Evolutionary conservation across 2,113 vertebrate species (phyloP).

Genomic region (Oncorhynchus tshawytscha): DNA sequence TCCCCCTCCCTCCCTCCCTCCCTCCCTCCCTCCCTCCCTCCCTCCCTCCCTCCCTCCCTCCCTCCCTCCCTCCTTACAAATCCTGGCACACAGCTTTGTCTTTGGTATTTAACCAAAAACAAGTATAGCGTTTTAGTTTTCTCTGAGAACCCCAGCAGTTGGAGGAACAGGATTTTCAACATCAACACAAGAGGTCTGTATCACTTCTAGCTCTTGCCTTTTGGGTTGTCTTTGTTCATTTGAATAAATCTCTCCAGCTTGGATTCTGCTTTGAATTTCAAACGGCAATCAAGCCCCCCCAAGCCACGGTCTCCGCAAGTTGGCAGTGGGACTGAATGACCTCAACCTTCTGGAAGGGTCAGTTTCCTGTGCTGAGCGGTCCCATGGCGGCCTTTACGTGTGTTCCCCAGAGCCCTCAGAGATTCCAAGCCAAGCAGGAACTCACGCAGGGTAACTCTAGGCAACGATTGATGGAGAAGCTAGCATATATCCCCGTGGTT

Average conservation of each 20-base stretch:
- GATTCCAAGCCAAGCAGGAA: constrained; percentile 36
- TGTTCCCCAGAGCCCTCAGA: constrained; percentile 25
- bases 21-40: neutral
- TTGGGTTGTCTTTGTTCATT: neutral
- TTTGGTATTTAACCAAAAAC: constrained; percentile 45
- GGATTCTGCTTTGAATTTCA: constrained; percentile 43
- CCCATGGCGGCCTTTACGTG: constrained; percentile 37
- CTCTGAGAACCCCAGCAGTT: constrained; percentile 26
- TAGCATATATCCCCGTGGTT: constrained; percentile 15
- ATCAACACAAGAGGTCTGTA: constrained; percentile 16
- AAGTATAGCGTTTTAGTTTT: constrained; percentile 43
- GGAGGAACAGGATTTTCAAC: constrained; percentile 30
- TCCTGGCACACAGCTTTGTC: constrained; percentile 40
- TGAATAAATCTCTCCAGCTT: neutral
- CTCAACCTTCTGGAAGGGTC: constrained; percentile 42
- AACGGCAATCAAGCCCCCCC: constrained; percentile 16
- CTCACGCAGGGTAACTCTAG: constrained; percentile 46
- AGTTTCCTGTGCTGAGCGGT: constrained; percentile 31
- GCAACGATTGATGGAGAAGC: constrained; percentile 36
- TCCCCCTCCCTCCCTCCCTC: neutral
- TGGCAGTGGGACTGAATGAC: constrained; percentile 37
- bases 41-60: neutral
- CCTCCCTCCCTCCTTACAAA: neutral
- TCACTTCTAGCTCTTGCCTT: constrained; percentile 11
- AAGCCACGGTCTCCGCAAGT: neutral